A percentile compares a stretch with the other conserved stretches of the same genome.
These are phyloP conservation scores for Xenentodon cancila DNA, from an alignment of 2,797 vertebrate genomes.

Conservation along the genomic window DNA sequence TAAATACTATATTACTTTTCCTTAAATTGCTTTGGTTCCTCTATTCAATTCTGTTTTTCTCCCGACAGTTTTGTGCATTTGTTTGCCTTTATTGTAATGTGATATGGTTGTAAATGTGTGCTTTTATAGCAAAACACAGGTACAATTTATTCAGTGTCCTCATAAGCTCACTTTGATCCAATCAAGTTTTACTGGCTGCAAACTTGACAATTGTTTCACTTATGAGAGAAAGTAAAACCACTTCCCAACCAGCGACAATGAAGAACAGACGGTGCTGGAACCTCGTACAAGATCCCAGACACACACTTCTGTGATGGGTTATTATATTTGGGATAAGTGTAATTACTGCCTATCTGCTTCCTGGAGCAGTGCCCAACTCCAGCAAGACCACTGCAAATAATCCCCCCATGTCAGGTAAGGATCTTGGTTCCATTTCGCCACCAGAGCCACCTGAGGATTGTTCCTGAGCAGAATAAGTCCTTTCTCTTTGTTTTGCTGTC, in stretches of 20 bases:
- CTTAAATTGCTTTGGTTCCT: neutral
- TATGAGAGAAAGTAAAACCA: too few species aligned
- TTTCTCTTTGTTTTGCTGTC: conserved; percentile 30
- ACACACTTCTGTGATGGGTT: neutral
- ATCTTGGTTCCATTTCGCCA: conserved; percentile 22
- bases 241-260: too few species aligned
- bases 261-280: neutral
- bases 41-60: too few species aligned
- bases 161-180: too few species aligned
- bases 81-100: too few species aligned
- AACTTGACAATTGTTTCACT: too few species aligned
- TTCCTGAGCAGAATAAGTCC: conserved; percentile 11
- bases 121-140: too few species aligned
- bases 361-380: conserved; percentile 4
- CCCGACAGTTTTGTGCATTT: too few species aligned
- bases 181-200: too few species aligned
- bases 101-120: too few species aligned
- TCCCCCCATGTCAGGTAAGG: conserved; percentile 5
- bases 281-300: too few species aligned
- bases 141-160: too few species aligned
- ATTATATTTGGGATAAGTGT: neutral
- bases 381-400: conserved; percentile 8
- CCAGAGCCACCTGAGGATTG: conserved; percentile 7
- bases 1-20: neutral
- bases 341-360: conserved; percentile 46